Evolutionary conservation across 2,888 invertebrate genomes (phyloP).

Genomic region (Anticlea derivata): DNA sequence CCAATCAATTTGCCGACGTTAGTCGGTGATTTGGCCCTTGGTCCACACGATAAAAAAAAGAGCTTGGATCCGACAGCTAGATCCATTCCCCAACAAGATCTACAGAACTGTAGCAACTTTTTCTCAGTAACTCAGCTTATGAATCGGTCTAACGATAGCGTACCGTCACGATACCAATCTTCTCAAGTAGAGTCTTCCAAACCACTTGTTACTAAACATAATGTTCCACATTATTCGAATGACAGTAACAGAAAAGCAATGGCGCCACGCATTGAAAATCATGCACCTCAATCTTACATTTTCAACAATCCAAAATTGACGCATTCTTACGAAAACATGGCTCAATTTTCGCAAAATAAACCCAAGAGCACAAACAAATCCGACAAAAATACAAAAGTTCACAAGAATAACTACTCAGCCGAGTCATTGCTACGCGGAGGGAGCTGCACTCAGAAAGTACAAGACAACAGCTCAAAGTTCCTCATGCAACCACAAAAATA

Average conservation of each 20-base stretch:
- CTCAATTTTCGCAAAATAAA: constrained; percentile 63
- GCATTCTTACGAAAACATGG: constrained; percentile 61
- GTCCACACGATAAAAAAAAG: constrained; percentile 77
- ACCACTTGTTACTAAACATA: constrained; percentile 57
- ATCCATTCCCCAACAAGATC: constrained; percentile 55
- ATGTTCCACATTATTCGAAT: constrained; percentile 53
- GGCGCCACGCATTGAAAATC: constrained; percentile 58
- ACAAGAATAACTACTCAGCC: constrained; percentile 76
- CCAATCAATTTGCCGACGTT: constrained; percentile 76
- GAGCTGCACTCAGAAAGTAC: constrained; percentile 64
- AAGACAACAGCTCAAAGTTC: constrained; percentile 63
- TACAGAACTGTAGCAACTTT: constrained; percentile 74
- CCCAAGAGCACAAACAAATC: constrained; percentile 58
- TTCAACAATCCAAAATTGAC: constrained; percentile 65
- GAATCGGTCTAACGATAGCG: constrained; percentile 72
- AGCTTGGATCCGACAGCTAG: constrained; percentile 57
- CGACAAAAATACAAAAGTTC: constrained; percentile 65
- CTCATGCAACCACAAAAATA: constrained; percentile 67
- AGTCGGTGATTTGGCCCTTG: constrained; percentile 74
- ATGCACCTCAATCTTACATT: constrained; percentile 64
- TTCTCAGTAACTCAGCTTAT: constrained; percentile 77
- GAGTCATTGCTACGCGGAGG: constrained; percentile 73
- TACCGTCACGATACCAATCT: constrained; percentile 62
- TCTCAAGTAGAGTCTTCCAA: constrained; percentile 58
- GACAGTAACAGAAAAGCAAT: constrained; percentile 62